Percentiles rank a stretch among this genome's conserved stretches.
These are phyloP conservation scores for Galaxias olidus DNA, from an alignment of 2,797 vertebrate species.

Conservation along the genomic window DNA sequence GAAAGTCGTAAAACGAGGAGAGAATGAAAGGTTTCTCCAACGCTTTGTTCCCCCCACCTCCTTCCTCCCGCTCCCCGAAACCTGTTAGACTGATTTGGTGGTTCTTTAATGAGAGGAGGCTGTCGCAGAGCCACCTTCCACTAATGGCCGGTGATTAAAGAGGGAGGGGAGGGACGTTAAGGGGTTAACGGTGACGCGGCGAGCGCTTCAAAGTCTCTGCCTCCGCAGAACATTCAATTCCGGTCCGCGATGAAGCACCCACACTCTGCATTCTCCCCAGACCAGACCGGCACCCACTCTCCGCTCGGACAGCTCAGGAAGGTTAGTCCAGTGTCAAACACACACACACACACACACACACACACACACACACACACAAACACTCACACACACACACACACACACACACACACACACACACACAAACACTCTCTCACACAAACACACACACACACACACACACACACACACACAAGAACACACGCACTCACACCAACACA, in stretches of 20 bases:
- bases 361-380: background rate
- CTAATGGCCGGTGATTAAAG: conserved; percentile 57
- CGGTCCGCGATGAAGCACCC: conserved; percentile 33
- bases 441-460: background rate
- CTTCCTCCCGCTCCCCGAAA: too few relatives aligned
- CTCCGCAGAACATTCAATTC: background rate
- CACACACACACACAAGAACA: background rate
- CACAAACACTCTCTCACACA: background rate
- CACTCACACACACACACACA: conserved; percentile 19
- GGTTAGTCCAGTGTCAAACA: too few relatives aligned
- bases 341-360: conserved; percentile 1
- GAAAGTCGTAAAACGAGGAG: conserved; percentile 65
- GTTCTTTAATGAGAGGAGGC: conserved; percentile 60
- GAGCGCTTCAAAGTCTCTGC: background rate
- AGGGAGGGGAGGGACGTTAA: conserved; percentile 63
- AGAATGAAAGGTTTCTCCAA: conserved; percentile 60
- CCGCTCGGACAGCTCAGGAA: too few relatives aligned
- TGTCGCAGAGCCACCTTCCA: conserved; percentile 30
- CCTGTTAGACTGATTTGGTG: too few relatives aligned
- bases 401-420: conserved; percentile 51
- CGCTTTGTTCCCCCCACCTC: too few relatives aligned
- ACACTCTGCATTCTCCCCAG: conserved; percentile 33
- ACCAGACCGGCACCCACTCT: conserved; percentile 10
- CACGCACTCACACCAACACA: background rate
- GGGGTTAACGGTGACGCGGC: too few relatives aligned